phyloP scores from a whole-genome alignment of 2,888 invertebrate genomes.

The Drosophila limbata region DNA sequence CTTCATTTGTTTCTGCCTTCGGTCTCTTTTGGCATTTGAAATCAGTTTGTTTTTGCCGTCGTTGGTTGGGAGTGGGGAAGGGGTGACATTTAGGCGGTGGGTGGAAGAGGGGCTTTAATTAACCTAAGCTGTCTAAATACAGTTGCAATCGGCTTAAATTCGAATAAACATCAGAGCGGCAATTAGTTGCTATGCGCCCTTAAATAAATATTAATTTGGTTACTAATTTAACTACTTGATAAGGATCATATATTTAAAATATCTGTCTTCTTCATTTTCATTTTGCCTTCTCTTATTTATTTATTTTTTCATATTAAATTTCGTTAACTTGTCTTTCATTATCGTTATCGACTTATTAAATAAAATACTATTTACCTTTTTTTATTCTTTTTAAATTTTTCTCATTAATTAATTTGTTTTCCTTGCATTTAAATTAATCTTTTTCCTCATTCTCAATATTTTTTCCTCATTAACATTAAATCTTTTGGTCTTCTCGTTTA shows the following conservation, averaged over 20 bases:
- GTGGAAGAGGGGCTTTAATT: constrained; percentile 23
- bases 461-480: not conserved
- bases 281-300: not conserved
- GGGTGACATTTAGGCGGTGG: not conserved
- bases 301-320: too few species aligned
- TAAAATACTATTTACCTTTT: not conserved
- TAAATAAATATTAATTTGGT: not conserved
- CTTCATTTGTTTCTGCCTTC: constrained; percentile 46
- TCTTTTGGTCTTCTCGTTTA: not conserved
- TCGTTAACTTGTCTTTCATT: not conserved
- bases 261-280: not conserved
- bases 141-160: constrained; percentile 8
- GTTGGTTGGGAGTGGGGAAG: not conserved
- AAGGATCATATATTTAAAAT: not conserved
- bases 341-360: too few species aligned
- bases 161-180: not conserved
- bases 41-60: constrained; percentile 23
- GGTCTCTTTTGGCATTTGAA: constrained; percentile 40
- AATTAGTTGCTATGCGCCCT: not conserved
- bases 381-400: not conserved
- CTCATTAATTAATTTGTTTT: not conserved
- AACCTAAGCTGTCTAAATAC: constrained; percentile 23
- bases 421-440: not conserved
- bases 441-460: not conserved
- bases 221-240: not conserved